Base-by-base conservation (phyloP, 2,797 vertebrate species). In the Urophycis tenuis region DNA sequence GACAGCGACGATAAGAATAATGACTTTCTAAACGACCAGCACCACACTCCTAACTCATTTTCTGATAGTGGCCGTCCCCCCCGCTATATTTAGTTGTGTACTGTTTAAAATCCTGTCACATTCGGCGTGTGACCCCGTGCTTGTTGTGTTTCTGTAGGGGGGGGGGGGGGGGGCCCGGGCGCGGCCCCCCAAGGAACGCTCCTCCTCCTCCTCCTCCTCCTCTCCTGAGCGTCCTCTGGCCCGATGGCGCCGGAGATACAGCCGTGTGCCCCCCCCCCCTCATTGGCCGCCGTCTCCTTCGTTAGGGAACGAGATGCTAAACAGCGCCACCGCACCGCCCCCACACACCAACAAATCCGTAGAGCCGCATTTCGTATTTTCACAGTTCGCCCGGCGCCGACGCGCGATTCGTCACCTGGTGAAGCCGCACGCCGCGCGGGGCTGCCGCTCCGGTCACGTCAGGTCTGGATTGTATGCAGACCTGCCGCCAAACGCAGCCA, bases 1-100 rank as follows among this genome's bases (percentile, higher is more conserved):
- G 92, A 94, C 93, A 92, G 93, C 91, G 90, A 93, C 87, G 92
- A 94, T 94, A 94, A 94, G 91, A 93, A 93, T 94, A 94, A 94
- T 94, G 93, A 93, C 93, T 94, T 94, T 93, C 93, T 92, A 93
- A 93, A 93, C 91, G 90, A 94, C 92, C 79, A 90, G 90, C 91
- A 89, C 88, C 87, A 87, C 92, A 93, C 92, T 93, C 90, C 92
- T 92, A 92, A 91, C 92, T 93, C 92, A 93, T 94, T 94, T 94
- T 94, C 93, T 94, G 93, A 94, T 94, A 94, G 92, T 91, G 91
- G 91, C 90, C 84, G 85, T 89, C 84, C 88, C 90, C 84, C 88
- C 90, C 81, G 92, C 92, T 92, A 93, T 94, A 93, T 94, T 93
- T 93, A 93, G 92, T 93, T 94, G 92, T 94, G 92, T 93, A 94